Conservation (phyloP, 2,888 invertebrate genomes). For the Eurytoma adleriae region DNA sequence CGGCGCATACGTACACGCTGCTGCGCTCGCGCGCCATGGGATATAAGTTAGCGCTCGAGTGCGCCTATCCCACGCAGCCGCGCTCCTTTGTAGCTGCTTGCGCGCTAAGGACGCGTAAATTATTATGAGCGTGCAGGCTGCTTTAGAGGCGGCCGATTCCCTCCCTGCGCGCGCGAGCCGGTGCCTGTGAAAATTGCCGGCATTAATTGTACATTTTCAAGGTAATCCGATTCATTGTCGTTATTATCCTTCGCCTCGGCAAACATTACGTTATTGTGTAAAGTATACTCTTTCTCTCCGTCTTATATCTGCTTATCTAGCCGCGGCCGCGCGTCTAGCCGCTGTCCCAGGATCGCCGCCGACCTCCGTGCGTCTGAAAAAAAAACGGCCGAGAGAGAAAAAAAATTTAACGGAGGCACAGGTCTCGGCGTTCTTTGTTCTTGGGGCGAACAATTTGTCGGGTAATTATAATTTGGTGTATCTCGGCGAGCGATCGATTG, state of each 20-base stretch:
- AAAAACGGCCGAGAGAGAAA: too few relatives aligned
- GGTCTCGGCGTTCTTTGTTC: too few relatives aligned
- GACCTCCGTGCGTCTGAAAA: too few relatives aligned
- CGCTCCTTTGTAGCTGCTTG: background rate
- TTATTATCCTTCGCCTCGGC: constrained; percentile 52
- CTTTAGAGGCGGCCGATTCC: background rate
- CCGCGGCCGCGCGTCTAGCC: too few relatives aligned
- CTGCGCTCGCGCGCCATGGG: background rate
- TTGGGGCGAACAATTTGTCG: too few relatives aligned
- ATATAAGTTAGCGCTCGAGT: background rate
- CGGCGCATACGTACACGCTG: too few relatives aligned
- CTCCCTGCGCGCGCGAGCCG: background rate
- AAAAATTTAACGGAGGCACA: too few relatives aligned
- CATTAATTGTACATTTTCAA: constrained; percentile 56
- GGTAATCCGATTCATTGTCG: constrained; percentile 57
- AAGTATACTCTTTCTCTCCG: background rate
- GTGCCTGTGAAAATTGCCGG: constrained; percentile 54
- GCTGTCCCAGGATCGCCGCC: too few relatives aligned
- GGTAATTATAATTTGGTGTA: too few relatives aligned
- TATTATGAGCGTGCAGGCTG: constrained; percentile 40
- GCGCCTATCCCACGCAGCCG: constrained; percentile 4
- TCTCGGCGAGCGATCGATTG: too few relatives aligned
- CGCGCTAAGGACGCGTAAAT: constrained; percentile 51
- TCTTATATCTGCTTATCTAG: too few relatives aligned
- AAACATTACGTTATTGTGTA: background rate